phyloP scores from a whole-genome alignment of 2,888 invertebrate genomes.

The Corbicula japonica region DNA sequence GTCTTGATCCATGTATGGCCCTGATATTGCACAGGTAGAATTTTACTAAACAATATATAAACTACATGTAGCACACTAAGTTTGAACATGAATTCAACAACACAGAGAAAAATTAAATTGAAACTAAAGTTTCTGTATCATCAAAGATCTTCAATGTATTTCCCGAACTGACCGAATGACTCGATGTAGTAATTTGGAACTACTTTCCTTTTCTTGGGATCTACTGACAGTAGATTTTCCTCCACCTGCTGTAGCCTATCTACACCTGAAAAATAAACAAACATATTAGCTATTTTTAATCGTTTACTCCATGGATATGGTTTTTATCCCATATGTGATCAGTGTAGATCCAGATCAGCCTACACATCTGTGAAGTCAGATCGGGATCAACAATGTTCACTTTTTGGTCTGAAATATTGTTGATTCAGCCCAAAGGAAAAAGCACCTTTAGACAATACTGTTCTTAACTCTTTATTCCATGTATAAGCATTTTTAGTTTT shows the following conservation, averaged over 20 bases:
- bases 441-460: not conserved
- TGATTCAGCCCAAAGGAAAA: not conserved
- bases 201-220: conserved; percentile 20
- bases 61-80: too few species aligned
- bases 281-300: not conserved
- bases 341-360: not conserved
- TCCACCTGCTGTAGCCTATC: conserved; percentile 51
- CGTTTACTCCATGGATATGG: not conserved
- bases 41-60: too few species aligned
- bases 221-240: conserved; percentile 18
- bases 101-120: too few species aligned
- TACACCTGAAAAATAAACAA: conserved; percentile 42
- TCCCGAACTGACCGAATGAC: conserved; percentile 20
- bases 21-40: too few species aligned
- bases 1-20: too few species aligned
- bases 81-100: too few species aligned
- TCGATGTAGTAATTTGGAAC: conserved; percentile 46
- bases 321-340: not conserved
- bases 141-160: conserved; percentile 17
- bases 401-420: not conserved
- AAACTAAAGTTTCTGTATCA: not conserved
- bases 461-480: too few species aligned
- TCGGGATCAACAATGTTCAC: not conserved
- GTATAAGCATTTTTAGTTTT: too few species aligned
- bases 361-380: not conserved